Evolutionary conservation across 2,797 vertebrate species (phyloP), one percentile per base, ranked within the genome.

Genomic region (Australoheros facetus): DNA sequence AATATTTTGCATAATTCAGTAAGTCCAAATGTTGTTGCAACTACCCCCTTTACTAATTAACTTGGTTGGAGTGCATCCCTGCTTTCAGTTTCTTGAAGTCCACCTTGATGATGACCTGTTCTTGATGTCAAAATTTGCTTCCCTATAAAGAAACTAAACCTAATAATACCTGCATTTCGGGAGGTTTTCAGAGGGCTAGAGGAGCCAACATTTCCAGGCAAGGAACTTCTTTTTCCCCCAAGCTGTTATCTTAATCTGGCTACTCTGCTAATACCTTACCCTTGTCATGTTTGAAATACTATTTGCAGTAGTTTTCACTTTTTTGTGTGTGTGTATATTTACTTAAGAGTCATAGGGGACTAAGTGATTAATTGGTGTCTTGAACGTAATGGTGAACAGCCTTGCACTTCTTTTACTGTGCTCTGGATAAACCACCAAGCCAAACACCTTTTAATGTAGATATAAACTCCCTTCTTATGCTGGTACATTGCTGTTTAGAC

Each of bases 401-500:
- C 19, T 11, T 5, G 69, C 13, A 13, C 34, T n/a, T 56, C 70
- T 7, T 39, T 54, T 53, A 8, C 26, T 19, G 23, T 12, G 51
- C 19, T 78, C 14, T 57, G 5, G 26, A 42, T 56, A 53, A 51
- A 16, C 23, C 56, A 19, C 30, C 58, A 55, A 73, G 53, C 30
- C 69, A 42, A 83, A 81, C 60, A 56, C 23, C 23, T 78, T 17
- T 4, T 84, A 80, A 59, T 72, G 55, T 75, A 69, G 39, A 69
- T 69, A 59, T 78, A 51, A 87, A 74, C 82, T 51, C 60, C 56
- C 64, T 78, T 56, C 69, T 84, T 89, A 58, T 71, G 23, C 62
- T 42, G 58, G 77, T 60, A 77, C 55, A 48, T 77, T 77, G 75
- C 78, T 79, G 69, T 84, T 88, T 80, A 84, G 58, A 75, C 76